Conservation (phyloP, 2,888 invertebrate species). For the Carterocephalus palaemon region DNA sequence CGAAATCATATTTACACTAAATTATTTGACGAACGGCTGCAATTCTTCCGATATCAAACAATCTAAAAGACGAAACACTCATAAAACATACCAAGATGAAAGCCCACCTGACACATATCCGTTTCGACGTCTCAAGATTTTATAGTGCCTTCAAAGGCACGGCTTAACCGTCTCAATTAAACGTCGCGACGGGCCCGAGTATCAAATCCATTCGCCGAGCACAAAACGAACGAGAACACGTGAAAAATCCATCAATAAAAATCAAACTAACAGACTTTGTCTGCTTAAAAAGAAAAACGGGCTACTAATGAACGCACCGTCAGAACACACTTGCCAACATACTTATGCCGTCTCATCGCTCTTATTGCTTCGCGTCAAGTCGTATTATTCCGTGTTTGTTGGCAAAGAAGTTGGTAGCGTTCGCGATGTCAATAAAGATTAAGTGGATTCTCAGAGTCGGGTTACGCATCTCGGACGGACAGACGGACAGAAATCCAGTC, state of each 20-base stretch:
- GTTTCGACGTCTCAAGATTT: not conserved
- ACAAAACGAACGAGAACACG: conserved; percentile 27
- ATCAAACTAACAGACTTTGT: conserved; percentile 54
- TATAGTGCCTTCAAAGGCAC: conserved; percentile 10
- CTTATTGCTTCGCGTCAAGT: conserved; percentile 29
- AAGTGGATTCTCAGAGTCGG: conserved; percentile 42
- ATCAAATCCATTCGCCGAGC: conserved; percentile 21
- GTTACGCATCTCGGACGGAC: conserved; percentile 41
- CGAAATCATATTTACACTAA: too few relatives aligned
- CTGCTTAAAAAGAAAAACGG: conserved; percentile 59
- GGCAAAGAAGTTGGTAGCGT: conserved; percentile 6
- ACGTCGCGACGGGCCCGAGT: conserved; percentile 14
- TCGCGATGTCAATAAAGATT: conserved; percentile 46
- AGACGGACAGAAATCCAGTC: conserved; percentile 39
- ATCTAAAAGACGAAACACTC: too few relatives aligned
- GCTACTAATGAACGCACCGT: conserved; percentile 54
- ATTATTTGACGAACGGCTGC: too few relatives aligned
- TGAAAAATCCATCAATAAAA: conserved; percentile 46
- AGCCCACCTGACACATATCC: conserved; percentile 6
- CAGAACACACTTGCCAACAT: conserved; percentile 33
- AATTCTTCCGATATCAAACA: too few relatives aligned
- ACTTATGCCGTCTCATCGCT: conserved; percentile 13
- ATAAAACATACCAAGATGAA: conserved; percentile 10
- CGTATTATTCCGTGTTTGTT: conserved; percentile 25
- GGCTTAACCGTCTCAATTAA: conserved; percentile 22